Evolutionary conservation across 1,140 invertebrate species (phyloP).

Genomic region (Zaprionus capensis): DNA sequence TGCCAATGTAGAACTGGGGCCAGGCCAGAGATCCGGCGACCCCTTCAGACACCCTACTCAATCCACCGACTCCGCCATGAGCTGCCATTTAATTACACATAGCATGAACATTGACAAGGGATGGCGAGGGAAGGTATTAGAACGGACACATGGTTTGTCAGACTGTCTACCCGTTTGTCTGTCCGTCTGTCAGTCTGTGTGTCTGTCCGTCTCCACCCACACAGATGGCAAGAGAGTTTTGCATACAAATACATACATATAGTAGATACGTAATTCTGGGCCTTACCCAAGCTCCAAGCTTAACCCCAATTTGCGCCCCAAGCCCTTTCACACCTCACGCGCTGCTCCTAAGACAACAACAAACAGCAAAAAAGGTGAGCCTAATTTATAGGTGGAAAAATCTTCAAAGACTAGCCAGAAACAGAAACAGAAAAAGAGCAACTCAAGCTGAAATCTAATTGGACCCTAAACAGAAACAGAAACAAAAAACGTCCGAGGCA

Average conservation of each 20-base stretch:
- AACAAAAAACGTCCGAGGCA: constrained; percentile 5
- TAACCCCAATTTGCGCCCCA: constrained; percentile 47
- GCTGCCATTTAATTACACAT: constrained; percentile 72
- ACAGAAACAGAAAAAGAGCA: constrained; percentile 18
- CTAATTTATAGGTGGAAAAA: constrained; percentile 60
- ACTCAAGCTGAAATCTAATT: constrained; percentile 49
- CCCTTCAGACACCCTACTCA: not conserved
- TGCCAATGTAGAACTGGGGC: constrained; percentile 59
- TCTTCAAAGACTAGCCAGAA: constrained; percentile 51
- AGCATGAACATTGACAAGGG: constrained; percentile 24
- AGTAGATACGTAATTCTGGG: not conserved
- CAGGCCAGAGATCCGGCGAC: constrained; percentile 38
- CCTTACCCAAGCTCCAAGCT: constrained; percentile 24
- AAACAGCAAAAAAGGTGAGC: constrained; percentile 44
- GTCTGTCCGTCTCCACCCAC: constrained; percentile 45
- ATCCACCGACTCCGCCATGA: not conserved
- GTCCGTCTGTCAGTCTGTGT: constrained; percentile 23
- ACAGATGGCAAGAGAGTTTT: constrained; percentile 69
- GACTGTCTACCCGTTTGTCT: constrained; percentile 18
- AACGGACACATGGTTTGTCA: constrained; percentile 29
- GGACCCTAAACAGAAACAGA: constrained; percentile 23
- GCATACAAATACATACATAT: constrained; percentile 47
- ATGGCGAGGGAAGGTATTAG: constrained; percentile 25
- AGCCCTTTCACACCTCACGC: constrained; percentile 52
- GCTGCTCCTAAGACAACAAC: constrained; percentile 20